Base-by-base conservation (phyloP, 2,888 invertebrate species). In the Scrobipalpa atriplicella region DNA sequence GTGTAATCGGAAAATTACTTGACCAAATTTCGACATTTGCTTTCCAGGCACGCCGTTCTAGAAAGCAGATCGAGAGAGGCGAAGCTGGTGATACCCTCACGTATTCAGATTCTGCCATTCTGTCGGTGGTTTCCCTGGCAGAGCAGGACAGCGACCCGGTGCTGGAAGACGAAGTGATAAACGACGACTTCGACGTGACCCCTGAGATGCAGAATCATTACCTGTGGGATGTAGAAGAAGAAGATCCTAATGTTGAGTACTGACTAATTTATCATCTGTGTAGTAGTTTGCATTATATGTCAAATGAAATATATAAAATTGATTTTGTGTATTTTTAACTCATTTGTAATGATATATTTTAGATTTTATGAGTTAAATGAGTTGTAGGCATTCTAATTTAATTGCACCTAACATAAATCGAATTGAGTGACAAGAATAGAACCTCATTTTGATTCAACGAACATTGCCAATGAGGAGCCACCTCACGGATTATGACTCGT, bases 111-210 rank as follows among this genome's bases (percentile, higher is more conserved):
- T 82, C 90, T 0, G 83, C 87, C 0, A 70, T 90, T 0, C 76
- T 90, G 3, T 90, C 90, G 0, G 75, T 89, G 47, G 85, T 90
- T n/a, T 88, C 90, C 66, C 73, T 91, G 0, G 71, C 87, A 0
- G 89, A 88, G 16, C 86, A 87, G 0, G 87, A 89, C 38, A 19
- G 78, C 0, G 84, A 84, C 0, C 78, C 82, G 0, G 62, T 43
- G 43, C 7, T 43, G 2, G 13, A 10, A 43, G 41, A 62, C 10
- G 19, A 13, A 1, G 9, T 78, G 1, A 38, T 75, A 0, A 82
- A 56, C 1, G 77, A 77, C 0, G 80, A 77, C 0, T 75, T 74
- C 16, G 78, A 81, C 8, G 77, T 67, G 56, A 72, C 65, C 21
- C 63, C 77, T 11, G 79, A 82, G 13, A 75, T 78, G 1, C 74